A percentile compares a stretch with the other conserved stretches of the same genome.
Conservation (phyloP, 2,888 invertebrate genomes). For the Gari tellinella region DNA sequence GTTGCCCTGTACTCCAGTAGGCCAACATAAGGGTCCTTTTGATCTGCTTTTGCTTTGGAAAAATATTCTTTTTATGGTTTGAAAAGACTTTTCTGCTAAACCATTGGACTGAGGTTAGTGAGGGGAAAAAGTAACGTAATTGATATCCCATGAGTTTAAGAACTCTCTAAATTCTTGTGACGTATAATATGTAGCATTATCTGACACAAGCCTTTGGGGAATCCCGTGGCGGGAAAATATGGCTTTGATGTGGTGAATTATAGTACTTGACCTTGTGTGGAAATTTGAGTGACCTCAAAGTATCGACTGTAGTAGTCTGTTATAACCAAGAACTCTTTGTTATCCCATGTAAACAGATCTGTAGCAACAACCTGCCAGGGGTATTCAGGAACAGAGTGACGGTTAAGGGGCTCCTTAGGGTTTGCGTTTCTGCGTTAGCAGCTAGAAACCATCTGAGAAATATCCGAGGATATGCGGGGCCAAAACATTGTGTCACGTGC, state of each 20-base stretch:
- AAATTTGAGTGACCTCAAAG: background rate
- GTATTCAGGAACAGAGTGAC: no score
- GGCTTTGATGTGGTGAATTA: conserved; percentile 17
- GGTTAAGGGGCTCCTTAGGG: background rate
- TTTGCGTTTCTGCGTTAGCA: no score
- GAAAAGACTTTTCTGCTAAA: conserved; percentile 57
- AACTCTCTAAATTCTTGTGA: conserved; percentile 8
- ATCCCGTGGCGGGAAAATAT: conserved; percentile 7
- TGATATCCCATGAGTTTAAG: conserved; percentile 39
- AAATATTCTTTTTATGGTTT: conserved; percentile 49
- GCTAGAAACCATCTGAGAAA: no score
- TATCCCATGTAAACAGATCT: no score
- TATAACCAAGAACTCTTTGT: no score
- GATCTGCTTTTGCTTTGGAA: background rate
- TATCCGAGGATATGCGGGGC: no score
- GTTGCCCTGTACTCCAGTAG: conserved; percentile 11
- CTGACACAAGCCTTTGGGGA: conserved; percentile 6
- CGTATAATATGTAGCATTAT: background rate
- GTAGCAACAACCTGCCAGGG: no score
- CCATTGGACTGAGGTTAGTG: conserved; percentile 60
- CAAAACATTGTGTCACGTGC: no score
- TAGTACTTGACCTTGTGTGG: conserved; percentile 8
- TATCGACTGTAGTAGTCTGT: no score
- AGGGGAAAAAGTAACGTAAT: conserved; percentile 50
- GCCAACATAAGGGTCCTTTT: background rate